A percentile compares a stretch with the other conserved stretches of the same genome.
Evolutionary conservation across 2,113 vertebrate species (phyloP).

Genomic region (Anoplopoma fimbria): DNA sequence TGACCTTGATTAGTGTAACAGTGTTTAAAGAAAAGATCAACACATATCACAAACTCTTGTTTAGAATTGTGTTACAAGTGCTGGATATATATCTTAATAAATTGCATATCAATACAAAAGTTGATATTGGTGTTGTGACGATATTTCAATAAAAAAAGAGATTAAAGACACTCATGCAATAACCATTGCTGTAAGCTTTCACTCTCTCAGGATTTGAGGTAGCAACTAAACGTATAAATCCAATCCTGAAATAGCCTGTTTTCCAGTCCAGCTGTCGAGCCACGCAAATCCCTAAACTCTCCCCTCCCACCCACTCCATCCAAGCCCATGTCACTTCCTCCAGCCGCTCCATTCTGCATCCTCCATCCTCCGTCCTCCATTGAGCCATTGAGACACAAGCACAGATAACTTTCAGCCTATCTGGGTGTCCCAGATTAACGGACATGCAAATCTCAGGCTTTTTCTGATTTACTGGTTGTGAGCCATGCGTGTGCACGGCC

Average conservation of each 20-base stretch:
- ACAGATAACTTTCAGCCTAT: conserved; percentile 50
- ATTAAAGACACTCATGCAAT: conserved; percentile 68
- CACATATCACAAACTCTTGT: background rate
- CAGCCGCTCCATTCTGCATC: conserved; percentile 44
- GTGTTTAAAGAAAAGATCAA: background rate
- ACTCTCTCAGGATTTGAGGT: conserved; percentile 80
- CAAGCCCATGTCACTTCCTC: conserved; percentile 78
- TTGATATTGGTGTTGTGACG: conserved; percentile 23
- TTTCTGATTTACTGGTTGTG: conserved; percentile 41
- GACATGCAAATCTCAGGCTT: conserved; percentile 58
- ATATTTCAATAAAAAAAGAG: conserved; percentile 57
- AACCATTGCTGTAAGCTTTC: conserved; percentile 67
- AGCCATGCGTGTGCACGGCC: conserved; percentile 41
- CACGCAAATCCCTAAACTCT: conserved; percentile 82
- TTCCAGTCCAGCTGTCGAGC: conserved; percentile 83
- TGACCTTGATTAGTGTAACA: background rate
- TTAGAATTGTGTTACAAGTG: background rate
- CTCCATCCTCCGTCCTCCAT: conserved; percentile 43
- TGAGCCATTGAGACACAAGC: conserved; percentile 53
- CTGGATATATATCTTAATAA: background rate
- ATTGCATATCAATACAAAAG: background rate
- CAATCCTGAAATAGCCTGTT: conserved; percentile 83
- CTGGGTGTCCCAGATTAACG: conserved; percentile 67
- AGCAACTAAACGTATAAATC: conserved; percentile 83
- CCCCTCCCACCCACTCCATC: conserved; percentile 76